Base-by-base conservation (phyloP, 64 coral and sea anemone genomes). In the Montipora cactus region DNA sequence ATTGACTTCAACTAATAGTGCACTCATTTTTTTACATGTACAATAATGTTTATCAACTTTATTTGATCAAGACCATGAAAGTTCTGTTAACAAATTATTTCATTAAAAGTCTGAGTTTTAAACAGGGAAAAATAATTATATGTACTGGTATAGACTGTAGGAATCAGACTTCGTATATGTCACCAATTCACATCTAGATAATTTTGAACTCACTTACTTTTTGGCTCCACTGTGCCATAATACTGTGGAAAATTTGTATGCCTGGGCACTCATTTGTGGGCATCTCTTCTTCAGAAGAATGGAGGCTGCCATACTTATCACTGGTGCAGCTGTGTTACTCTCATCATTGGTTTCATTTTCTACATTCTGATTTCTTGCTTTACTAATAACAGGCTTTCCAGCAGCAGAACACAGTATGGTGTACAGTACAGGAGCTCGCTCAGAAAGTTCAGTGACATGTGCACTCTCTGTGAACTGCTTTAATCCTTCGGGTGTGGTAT, bases 211-310 rank as follows among this genome's bases (percentile, higher is more conserved):
- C 5, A 87, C 83, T 66, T 87, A 37, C 18, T 87, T 72, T 18
- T 87, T 87, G 70, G 83, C 83, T n/a, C 83, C 66, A 87, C 83
- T 87, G 4, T 72, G 44, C 83, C 83, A 87, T 51, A 87, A 16
- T 10, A 87, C 83, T 72, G 66, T 87, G n/a, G 62, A 68, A 47
- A 87, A 6, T 20, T 57, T 87, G 66, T 87, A 87, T 3, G 66
- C 83, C 10, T 71, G 83, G 8, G 83, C 83, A 67, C 62, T 71
- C 83, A 87, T 87, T 21, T 87, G 61, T 8, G 70, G 44, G 83
- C 83, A 87, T 47, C 66, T 87, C 21, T 47, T 8, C 70, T 73
- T 87, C 14, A 87, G 37, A 22, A 87, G 83, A 15, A 87, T 72
- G 37, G 83, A 70, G 44, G 59, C 8, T 1, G 53, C 59, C 81